Evolutionary conservation across 1,140 invertebrate species (phyloP).

Genomic region (Druon quercuslanigerum): DNA sequence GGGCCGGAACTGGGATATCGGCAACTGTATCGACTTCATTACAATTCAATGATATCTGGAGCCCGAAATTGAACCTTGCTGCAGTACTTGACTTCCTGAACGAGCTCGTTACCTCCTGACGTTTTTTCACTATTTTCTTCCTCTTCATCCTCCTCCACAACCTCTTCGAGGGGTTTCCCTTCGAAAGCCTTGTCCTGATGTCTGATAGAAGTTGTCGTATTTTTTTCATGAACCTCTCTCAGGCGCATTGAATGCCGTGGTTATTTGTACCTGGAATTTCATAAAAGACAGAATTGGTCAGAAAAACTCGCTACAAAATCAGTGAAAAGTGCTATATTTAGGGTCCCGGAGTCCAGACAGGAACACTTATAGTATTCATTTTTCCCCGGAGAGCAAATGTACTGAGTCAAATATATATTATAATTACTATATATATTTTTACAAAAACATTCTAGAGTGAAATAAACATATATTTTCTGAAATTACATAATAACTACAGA

Average conservation of each 20-base stretch:
- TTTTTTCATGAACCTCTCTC: constrained; percentile 60
- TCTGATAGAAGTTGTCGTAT: constrained; percentile 39
- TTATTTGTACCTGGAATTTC: constrained; percentile 71
- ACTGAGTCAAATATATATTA: no score
- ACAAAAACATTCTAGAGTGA: no score
- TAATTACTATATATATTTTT: no score
- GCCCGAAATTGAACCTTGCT: constrained; percentile 66
- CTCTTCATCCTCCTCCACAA: constrained; percentile 58
- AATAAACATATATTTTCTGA: no score
- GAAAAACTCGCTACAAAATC: no score
- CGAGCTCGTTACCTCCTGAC: constrained; percentile 52
- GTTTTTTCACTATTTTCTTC: constrained; percentile 41
- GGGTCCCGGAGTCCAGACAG: no score
- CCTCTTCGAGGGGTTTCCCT: constrained; percentile 56
- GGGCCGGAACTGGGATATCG: constrained; percentile 36
- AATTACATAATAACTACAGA: no score
- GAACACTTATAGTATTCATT: no score
- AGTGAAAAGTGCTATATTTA: no score
- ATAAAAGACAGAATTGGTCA: neutral
- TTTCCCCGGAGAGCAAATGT: no score
- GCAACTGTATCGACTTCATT: constrained; percentile 37
- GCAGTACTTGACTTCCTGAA: constrained; percentile 61
- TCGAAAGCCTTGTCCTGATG: constrained; percentile 51
- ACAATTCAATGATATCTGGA: constrained; percentile 71
- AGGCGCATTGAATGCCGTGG: constrained; percentile 67